phyloP scores from a whole-genome alignment of 2,797 vertebrate genomes.

The Arnoldichthys spilopterus region DNA sequence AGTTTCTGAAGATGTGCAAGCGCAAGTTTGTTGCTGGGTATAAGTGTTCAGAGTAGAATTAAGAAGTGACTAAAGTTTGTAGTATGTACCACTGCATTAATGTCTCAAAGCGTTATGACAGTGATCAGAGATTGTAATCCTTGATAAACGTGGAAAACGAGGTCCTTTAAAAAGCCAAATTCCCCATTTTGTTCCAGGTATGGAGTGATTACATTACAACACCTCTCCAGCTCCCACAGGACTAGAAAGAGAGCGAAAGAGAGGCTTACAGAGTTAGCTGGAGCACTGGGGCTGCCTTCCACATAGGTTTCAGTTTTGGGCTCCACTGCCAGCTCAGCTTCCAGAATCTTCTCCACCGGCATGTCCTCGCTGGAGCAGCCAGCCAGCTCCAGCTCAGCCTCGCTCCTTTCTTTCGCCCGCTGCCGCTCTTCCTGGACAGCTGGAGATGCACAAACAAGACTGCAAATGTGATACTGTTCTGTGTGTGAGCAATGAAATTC shows the following conservation, averaged over 20 bases:
- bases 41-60: neutral
- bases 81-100: neutral
- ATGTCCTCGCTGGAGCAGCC: conserved; percentile 96
- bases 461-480: conserved; percentile 11
- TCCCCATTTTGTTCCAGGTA: neutral
- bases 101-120: neutral
- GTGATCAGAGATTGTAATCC: neutral
- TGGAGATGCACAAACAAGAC: conserved; percentile 62
- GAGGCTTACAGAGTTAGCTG: conserved; percentile 90
- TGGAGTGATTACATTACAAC: no score
- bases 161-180: neutral
- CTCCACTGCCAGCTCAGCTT: conserved; percentile 95
- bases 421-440: conserved; percentile 97
- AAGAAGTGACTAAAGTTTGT: neutral
- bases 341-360: conserved; percentile 98
- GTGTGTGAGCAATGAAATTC: conserved; percentile 10
- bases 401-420: conserved; percentile 90
- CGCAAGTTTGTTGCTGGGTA: neutral
- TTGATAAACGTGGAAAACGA: no score
- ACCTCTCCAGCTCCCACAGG: neutral
- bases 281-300: conserved; percentile 87
- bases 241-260: conserved; percentile 1
- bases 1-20: no score
- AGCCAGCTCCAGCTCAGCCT: conserved; percentile 92
- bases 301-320: conserved; percentile 97